Conservation (phyloP, 1,140 invertebrate species). For the Hylaeus anthracinus region DNA sequence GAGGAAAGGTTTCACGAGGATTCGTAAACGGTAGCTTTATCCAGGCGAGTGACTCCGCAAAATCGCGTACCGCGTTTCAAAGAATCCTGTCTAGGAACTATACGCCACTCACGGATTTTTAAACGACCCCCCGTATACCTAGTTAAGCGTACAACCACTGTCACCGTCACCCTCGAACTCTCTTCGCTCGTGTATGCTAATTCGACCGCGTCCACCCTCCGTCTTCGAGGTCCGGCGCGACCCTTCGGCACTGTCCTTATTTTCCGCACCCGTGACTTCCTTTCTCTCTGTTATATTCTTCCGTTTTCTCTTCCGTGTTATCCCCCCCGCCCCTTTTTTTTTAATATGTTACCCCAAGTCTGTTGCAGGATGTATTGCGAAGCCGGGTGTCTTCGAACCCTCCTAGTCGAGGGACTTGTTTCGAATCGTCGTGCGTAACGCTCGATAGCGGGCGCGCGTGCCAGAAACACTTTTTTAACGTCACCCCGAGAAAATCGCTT, state of each 20-base stretch:
- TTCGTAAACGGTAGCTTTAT: too few relatives aligned
- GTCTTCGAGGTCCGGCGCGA: conserved; percentile 16
- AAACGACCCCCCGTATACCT: neutral
- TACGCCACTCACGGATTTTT: conserved; percentile 1
- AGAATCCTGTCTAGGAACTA: neutral
- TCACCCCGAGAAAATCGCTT: conserved; percentile 49
- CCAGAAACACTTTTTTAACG: conserved; percentile 58
- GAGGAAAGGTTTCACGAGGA: too few relatives aligned
- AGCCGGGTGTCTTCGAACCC: conserved; percentile 43
- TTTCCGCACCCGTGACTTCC: neutral
- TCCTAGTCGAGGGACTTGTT: conserved; percentile 46
- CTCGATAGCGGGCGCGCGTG: conserved; percentile 36
- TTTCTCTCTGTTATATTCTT: conserved; percentile 21
- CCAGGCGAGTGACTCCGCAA: neutral
- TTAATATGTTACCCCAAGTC: conserved; percentile 55
- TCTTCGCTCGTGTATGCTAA: conserved; percentile 28
- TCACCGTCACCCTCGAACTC: neutral
- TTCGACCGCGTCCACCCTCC: conserved; percentile 8
- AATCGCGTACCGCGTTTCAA: neutral
- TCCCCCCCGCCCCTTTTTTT: conserved; percentile 19
- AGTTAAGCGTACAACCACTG: conserved; percentile 36
- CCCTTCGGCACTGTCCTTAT: neutral
- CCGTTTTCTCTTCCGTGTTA: conserved; percentile 18
- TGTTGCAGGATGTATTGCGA: conserved; percentile 54
- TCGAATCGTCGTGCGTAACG: conserved; percentile 48